A percentile compares a stretch with the other conserved stretches of the same genome.
phyloP scores from a whole-genome alignment of 2,797 vertebrate genomes.

The Cynopterus sphinx region DNA sequence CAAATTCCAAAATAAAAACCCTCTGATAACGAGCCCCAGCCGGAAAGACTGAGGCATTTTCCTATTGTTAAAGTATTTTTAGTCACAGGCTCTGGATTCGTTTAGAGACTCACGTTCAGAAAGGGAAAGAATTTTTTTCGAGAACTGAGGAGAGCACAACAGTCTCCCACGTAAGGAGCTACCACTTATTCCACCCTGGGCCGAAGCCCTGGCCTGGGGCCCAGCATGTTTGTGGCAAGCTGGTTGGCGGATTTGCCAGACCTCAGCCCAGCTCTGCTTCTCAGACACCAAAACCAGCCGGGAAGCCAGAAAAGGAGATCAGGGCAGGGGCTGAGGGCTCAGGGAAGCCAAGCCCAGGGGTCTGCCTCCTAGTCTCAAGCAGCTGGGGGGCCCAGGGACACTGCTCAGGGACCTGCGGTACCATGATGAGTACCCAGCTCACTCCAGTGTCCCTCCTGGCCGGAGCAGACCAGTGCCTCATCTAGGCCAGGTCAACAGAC shows the following conservation, averaged over 20 bases:
- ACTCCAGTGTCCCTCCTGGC: not conserved
- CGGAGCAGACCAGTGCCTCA: not conserved
- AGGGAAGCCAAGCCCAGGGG: too few relatives aligned
- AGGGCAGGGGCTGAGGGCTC: not conserved
- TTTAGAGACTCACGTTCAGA: conserved; percentile 82
- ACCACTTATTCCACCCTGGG: conserved; percentile 71
- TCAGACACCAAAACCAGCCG: conserved; percentile 58
- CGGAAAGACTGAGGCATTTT: conserved; percentile 83
- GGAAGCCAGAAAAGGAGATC: not conserved
- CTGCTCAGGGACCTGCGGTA: not conserved
- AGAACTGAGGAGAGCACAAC: conserved; percentile 28
- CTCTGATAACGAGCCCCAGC: conserved; percentile 75
- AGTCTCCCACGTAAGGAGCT: conserved; percentile 77
- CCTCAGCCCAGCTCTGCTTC: conserved; percentile 44
- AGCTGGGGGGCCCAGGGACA: not conserved
- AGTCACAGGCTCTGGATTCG: conserved; percentile 80
- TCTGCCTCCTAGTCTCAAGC: not conserved
- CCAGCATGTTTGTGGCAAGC: conserved; percentile 75
- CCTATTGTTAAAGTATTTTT: conserved; percentile 87
- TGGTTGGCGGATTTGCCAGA: not conserved
- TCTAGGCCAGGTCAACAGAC: fast-evolving
- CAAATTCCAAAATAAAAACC: conserved; percentile 79
- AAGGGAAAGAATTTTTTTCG: conserved; percentile 56
- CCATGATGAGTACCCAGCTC: not conserved
- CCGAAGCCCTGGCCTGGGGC: conserved; percentile 76